A percentile compares a stretch with the other conserved stretches of the same genome.
These are phyloP conservation scores for Trichonephila clavata DNA, from an alignment of 1,140 invertebrate genomes.

Conservation along the genomic window DNA sequence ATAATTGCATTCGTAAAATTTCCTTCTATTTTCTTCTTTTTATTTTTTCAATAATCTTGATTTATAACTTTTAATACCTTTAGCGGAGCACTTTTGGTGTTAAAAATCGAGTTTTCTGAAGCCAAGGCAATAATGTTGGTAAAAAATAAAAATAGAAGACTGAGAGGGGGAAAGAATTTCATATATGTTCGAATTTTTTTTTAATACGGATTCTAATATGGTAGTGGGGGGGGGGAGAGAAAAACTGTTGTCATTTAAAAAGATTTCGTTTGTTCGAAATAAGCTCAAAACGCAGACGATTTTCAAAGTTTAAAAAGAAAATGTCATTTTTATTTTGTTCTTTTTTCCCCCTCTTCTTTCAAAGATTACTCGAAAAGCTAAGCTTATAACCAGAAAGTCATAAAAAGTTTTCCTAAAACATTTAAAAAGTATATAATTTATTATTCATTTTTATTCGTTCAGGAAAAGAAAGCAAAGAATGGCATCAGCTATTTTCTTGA, in stretches of 20 bases:
- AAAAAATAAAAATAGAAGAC: not conserved
- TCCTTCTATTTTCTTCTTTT: not conserved
- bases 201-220: not conserved
- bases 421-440: no score
- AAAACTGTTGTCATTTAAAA: not conserved
- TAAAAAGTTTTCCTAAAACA: no score
- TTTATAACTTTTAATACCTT: conserved; percentile 29
- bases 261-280: not conserved
- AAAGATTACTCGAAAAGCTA: not conserved
- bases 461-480: no score
- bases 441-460: no score
- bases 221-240: not conserved
- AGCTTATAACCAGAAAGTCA: not conserved
- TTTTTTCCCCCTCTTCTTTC: not conserved
- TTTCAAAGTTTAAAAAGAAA: not conserved
- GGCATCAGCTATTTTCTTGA: no score
- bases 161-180: no score
- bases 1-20: not conserved
- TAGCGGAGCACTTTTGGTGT: not conserved
- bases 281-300: not conserved
- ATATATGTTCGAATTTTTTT: not conserved
- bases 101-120: conserved; percentile 2
- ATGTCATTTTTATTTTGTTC: not conserved
- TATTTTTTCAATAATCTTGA: not conserved
- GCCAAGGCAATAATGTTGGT: not conserved